These are phyloP conservation scores for Dryas iulia DNA, from an alignment of 1,140 invertebrate species.

Conservation along the genomic window DNA sequence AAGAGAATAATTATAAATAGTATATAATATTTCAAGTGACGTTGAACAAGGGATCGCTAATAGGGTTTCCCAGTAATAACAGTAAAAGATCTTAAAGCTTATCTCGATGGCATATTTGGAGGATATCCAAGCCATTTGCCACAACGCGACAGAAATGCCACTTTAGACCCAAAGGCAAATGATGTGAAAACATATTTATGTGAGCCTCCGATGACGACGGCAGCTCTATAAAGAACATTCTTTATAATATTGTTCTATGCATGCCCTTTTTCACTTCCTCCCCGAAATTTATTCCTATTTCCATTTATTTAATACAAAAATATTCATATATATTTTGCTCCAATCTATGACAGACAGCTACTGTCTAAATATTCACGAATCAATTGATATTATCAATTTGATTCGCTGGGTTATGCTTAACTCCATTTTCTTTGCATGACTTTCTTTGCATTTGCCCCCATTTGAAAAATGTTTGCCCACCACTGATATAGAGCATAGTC, in stretches of 20 bases:
- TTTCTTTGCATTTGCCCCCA: too few species aligned
- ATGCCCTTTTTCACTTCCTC: not conserved
- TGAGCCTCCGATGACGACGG: constrained; percentile 25
- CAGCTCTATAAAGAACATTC: constrained; percentile 7
- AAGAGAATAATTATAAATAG: not conserved
- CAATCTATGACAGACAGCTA: not conserved
- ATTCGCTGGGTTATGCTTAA: not conserved
- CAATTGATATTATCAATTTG: not conserved
- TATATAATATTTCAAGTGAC: not conserved
- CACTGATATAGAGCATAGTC: too few species aligned
- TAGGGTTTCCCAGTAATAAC: constrained; percentile 48
- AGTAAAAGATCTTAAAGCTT: constrained; percentile 60
- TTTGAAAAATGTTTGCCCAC: too few species aligned
- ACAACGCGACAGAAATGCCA: constrained; percentile 57
- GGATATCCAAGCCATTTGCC: constrained; percentile 67
- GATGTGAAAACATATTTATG: constrained; percentile 62
- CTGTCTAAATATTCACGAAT: not conserved
- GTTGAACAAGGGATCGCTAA: constrained; percentile 18
- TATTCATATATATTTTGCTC: not conserved
- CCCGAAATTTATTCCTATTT: not conserved
- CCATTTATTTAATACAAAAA: not conserved
- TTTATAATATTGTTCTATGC: constrained; percentile 4
- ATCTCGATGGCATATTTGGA: constrained; percentile 70
- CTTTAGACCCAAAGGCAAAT: constrained; percentile 61
- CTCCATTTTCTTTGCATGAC: not conserved